phyloP scores from a whole-genome alignment of 2,113 vertebrate species.

The Phalacrocorax pelagicus region DNA sequence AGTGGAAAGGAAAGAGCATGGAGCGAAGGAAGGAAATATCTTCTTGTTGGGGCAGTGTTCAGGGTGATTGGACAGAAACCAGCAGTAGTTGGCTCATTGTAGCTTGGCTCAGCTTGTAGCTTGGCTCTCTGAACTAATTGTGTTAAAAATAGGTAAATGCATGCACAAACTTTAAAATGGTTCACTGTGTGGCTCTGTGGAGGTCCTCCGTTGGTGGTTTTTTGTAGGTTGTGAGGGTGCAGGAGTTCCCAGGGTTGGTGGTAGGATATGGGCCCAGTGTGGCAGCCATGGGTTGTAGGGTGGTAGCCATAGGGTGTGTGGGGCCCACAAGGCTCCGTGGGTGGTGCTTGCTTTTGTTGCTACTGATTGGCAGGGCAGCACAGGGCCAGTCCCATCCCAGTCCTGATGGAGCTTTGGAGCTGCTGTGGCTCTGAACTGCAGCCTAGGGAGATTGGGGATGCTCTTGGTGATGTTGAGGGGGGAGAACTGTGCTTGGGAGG shows the following conservation, averaged over 20 bases:
- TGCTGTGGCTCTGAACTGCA: accelerated
- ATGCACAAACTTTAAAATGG: not conserved
- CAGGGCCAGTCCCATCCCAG: not conserved
- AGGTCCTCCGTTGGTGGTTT: not conserved
- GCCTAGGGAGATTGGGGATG: not conserved
- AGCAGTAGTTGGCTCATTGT: not conserved
- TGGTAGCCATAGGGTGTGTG: not conserved
- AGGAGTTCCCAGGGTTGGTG: not conserved
- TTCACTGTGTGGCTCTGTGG: not conserved
- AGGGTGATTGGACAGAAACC: not conserved
- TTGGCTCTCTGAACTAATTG: not conserved
- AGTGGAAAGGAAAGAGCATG: not conserved
- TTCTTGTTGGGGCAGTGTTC: not conserved
- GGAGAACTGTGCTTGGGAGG: not conserved
- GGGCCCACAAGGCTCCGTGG: accelerated
- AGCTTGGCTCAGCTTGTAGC: not conserved
- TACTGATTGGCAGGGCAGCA: not conserved
- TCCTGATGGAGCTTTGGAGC: not conserved
- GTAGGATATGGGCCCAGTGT: not conserved
- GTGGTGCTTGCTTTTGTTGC: not conserved
- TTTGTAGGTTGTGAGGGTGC: not conserved
- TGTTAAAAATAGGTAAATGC: too few species aligned
- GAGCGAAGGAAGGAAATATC: not conserved
- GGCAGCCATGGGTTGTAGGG: not conserved
- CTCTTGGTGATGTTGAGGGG: not conserved